Conservation (phyloP, 2,888 invertebrate genomes). For the Celastrina argiolus region DNA sequence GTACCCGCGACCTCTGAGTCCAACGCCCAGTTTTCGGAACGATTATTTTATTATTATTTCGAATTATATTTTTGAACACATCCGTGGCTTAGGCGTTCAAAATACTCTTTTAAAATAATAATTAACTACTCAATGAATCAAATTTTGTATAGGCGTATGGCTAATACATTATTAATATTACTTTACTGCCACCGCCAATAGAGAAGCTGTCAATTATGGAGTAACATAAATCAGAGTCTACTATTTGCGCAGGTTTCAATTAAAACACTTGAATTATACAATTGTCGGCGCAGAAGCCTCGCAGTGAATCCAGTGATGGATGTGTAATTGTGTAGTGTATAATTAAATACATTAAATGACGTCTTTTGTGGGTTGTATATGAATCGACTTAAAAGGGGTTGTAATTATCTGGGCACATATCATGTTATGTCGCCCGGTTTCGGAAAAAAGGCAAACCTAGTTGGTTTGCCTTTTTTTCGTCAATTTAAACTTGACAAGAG, state of each 20-base stretch:
- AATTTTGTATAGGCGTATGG: not conserved
- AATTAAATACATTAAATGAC: not conserved
- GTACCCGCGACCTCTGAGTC: too few relatives aligned
- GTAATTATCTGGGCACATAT: too few relatives aligned
- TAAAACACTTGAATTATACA: conserved; percentile 19
- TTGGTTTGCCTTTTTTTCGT: too few relatives aligned
- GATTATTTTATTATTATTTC: too few relatives aligned
- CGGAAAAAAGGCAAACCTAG: too few relatives aligned
- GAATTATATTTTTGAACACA: too few relatives aligned
- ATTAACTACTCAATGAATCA: not conserved
- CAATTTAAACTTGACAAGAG: too few relatives aligned
- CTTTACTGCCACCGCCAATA: conserved; percentile 9
- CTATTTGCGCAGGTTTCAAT: conserved; percentile 24
- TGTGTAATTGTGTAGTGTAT: not conserved
- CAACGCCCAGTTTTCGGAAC: too few relatives aligned
- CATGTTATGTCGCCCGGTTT: too few relatives aligned
- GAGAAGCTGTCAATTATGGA: conserved; percentile 20
- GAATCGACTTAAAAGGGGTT: too few relatives aligned
- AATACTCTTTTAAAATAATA: too few relatives aligned
- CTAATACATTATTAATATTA: not conserved
- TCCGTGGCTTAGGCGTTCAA: too few relatives aligned
- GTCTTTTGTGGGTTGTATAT: not conserved
- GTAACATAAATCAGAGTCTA: conserved; percentile 15
- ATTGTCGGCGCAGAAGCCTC: not conserved
- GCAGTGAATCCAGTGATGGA: not conserved